Conservation (phyloP, 2,113 vertebrate genomes). For the Athene cunicularia region DNA sequence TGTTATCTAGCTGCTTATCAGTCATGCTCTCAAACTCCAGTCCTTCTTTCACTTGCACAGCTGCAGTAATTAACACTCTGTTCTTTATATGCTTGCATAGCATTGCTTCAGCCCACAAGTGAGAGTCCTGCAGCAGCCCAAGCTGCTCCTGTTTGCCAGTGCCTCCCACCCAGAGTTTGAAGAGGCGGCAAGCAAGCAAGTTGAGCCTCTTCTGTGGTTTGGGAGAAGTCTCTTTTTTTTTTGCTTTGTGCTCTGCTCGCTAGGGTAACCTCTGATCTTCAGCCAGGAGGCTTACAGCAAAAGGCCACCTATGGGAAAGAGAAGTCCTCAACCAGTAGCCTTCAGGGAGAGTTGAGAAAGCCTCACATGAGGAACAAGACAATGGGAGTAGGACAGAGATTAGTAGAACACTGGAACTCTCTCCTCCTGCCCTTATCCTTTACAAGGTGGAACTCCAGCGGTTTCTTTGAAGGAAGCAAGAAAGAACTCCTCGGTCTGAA, state of each 20-base stretch:
- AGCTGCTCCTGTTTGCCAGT: not conserved
- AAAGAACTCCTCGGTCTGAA: not conserved
- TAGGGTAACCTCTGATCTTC: not conserved
- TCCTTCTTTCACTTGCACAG: not conserved
- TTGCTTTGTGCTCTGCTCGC: not conserved
- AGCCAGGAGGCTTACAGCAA: not conserved
- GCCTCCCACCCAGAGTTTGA: not conserved
- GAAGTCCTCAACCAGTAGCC: not conserved
- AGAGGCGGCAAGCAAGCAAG: not conserved
- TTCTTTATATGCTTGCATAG: not conserved
- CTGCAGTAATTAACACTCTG: not conserved
- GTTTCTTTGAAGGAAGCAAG: not conserved
- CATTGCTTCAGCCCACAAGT: not conserved
- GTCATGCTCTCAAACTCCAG: not conserved
- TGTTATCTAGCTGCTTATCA: not conserved
- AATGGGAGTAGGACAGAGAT: not conserved
- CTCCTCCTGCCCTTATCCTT: not conserved
- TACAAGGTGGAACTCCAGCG: not conserved
- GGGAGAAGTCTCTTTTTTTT: not conserved
- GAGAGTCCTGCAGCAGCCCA: not conserved
- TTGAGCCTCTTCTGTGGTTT: not conserved
- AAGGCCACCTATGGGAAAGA: not conserved
- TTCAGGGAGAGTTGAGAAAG: not conserved
- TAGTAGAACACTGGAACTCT: not conserved
- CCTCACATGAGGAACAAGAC: fast-evolving